These are phyloP conservation scores for Aphidius colemani DNA, from an alignment of 2,888 invertebrate species.

Conservation along the genomic window DNA sequence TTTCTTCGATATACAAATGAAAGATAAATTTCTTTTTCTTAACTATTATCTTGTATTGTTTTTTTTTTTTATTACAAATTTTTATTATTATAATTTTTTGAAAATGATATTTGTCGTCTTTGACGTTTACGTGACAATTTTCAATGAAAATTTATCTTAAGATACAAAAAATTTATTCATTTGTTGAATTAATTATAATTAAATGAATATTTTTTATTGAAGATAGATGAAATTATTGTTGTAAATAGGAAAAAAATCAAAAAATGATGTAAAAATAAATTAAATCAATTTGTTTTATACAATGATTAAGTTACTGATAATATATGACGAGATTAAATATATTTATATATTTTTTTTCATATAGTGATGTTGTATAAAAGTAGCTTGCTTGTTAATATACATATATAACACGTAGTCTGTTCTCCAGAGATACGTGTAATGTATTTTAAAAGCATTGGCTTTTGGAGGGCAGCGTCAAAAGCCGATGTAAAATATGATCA, in stretches of 20 bases:
- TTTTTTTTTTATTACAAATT: neutral
- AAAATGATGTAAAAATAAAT: neutral
- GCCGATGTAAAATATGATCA: conserved; percentile 59
- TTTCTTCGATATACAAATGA: too few species aligned
- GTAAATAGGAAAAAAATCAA: neutral
- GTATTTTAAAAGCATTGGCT: conserved; percentile 58
- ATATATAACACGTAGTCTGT: conserved; percentile 28
- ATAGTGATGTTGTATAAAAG: conserved; percentile 9
- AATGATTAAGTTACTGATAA: conserved; percentile 10
- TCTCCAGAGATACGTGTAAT: conserved; percentile 47
- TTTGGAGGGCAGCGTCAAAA: conserved; percentile 57
- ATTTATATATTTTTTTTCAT: too few species aligned
- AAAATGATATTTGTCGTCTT: too few species aligned
- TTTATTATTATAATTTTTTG: too few species aligned
- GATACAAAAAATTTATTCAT: too few species aligned
- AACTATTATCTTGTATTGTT: neutral
- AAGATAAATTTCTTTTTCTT: neutral
- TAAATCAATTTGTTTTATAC: conserved; percentile 14
- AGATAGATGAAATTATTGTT: too few species aligned
- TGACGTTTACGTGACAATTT: too few species aligned
- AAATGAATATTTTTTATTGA: too few species aligned
- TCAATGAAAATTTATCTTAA: too few species aligned
- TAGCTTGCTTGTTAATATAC: conserved; percentile 19
- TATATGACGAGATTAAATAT: neutral
- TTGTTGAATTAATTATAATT: too few species aligned